phyloP scores from a whole-genome alignment of 2,113 vertebrate species.

The Oceanodroma tethys region DNA sequence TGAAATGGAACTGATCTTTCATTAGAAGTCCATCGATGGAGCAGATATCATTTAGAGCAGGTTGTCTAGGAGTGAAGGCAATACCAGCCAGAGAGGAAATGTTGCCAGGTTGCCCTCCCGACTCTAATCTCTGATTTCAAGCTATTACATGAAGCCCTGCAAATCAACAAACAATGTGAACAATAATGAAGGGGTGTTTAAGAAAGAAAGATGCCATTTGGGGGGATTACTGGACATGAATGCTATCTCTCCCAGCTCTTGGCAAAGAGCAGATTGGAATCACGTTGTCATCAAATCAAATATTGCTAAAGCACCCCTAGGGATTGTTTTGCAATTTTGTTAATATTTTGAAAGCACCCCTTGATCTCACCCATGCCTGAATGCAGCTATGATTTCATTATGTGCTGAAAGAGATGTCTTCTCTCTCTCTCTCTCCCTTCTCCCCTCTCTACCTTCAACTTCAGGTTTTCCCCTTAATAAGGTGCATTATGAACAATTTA shows the following conservation, averaged over 20 bases:
- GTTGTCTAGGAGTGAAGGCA: background rate
- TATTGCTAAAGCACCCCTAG: background rate
- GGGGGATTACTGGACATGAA: conserved; percentile 1
- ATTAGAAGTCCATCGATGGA: background rate
- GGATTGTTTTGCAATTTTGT: conserved; percentile 39
- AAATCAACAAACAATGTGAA: conserved; percentile 30
- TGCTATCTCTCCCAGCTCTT: background rate
- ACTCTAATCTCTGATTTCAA: conserved; percentile 8
- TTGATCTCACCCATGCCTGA: conserved; percentile 23
- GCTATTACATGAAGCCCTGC: background rate
- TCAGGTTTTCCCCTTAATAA: background rate
- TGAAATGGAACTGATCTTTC: background rate
- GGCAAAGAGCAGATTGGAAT: background rate
- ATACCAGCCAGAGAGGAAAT: background rate
- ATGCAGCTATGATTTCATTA: conserved; percentile 16
- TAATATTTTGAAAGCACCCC: conserved; percentile 64
- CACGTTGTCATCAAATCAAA: conserved; percentile 5
- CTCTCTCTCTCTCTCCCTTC: background rate
- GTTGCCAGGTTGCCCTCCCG: background rate
- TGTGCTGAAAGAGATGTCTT: background rate
- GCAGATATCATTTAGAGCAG: background rate
- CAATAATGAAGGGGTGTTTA: conserved; percentile 2
- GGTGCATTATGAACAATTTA: background rate
- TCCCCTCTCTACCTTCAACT: background rate
- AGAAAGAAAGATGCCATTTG: conserved; percentile 37